A percentile compares a stretch with the other conserved stretches of the same genome.
phyloP scores from a whole-genome alignment of 2,113 vertebrate genomes.

The Philantomba maxwellii region DNA sequence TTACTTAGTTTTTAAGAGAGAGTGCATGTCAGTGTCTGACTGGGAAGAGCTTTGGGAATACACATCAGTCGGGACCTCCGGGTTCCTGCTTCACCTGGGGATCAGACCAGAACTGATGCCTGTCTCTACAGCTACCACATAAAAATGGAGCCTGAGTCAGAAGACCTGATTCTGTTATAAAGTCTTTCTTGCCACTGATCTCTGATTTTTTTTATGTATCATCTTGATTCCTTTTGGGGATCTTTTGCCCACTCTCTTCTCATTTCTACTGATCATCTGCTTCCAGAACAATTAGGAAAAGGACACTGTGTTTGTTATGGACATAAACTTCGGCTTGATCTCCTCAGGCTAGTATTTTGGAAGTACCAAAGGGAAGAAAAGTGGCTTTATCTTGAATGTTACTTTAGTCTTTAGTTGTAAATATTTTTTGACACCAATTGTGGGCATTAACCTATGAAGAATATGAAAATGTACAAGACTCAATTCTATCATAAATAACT shows the following conservation, averaged over 20 bases:
- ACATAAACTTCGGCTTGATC: neutral
- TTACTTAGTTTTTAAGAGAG: neutral
- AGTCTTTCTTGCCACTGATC: neutral
- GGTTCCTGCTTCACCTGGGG: neutral
- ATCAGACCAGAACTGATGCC: neutral
- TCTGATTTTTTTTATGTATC: neutral
- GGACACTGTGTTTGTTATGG: neutral
- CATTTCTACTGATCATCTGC: neutral
- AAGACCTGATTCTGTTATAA: neutral
- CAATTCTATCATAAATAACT: neutral
- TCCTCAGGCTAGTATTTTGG: neutral
- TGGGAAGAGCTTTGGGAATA: neutral
- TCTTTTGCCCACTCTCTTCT: neutral
- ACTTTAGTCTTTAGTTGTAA: neutral
- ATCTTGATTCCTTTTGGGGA: neutral
- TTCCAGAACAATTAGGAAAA: neutral
- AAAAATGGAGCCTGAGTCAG: neutral
- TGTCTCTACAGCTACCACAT: neutral
- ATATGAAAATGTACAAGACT: neutral
- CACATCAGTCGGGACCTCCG: neutral
- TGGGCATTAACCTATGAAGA: slow-evolving; percentile 21
- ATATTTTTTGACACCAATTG: neutral
- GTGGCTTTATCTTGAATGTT: neutral
- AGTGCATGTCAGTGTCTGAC: neutral
- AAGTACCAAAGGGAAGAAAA: neutral